These are phyloP conservation scores for Coluber constrictor DNA, from an alignment of 2,797 vertebrate genomes.

Conservation along the genomic window DNA sequence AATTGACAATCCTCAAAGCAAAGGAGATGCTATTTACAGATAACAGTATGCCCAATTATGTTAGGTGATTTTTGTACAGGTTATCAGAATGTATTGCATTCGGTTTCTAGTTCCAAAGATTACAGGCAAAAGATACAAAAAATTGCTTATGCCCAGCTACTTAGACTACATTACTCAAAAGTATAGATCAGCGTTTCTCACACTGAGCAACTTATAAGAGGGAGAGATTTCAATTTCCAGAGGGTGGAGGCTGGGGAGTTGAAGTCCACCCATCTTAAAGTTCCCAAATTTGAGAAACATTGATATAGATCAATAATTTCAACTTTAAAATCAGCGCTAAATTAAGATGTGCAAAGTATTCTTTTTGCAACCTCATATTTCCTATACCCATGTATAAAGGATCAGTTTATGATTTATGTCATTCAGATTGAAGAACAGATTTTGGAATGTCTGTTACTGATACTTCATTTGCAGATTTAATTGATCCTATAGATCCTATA, in stretches of 20 bases:
- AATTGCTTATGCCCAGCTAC: neutral
- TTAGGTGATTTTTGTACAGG: neutral
- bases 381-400: neutral
- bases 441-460: neutral
- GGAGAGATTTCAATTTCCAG: neutral
- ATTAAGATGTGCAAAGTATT: neutral
- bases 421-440: neutral
- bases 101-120: neutral
- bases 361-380: neutral
- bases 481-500: neutral
- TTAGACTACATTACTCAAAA: neutral
- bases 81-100: neutral
- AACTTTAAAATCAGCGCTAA: neutral
- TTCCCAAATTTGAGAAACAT: neutral
- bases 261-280: neutral
- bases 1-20: neutral
- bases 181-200: neutral
- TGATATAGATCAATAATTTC: neutral
- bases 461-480: neutral
- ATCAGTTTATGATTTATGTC: neutral
- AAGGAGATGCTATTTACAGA: neutral
- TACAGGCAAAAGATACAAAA: neutral
- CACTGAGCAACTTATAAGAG: neutral
- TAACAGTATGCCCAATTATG: neutral
- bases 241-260: neutral